Conservation (phyloP, 2,888 invertebrate genomes). For the Amphipyra tragopoginis region DNA sequence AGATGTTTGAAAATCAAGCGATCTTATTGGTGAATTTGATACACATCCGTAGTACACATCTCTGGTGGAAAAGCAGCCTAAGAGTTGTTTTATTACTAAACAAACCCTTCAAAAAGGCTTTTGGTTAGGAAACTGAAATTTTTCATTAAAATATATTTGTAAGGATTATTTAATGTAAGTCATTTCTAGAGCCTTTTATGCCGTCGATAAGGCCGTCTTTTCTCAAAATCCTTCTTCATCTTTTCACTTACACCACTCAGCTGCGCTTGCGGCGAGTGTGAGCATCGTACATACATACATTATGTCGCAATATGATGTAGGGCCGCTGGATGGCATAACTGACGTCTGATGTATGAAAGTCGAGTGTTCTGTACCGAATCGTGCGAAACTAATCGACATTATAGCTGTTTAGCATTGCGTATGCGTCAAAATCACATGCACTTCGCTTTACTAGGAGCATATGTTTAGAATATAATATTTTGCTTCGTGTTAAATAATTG, state of each 20-base stretch:
- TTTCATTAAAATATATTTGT: too few species aligned
- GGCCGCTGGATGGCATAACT: conserved; percentile 49
- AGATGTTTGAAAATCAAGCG: too few species aligned
- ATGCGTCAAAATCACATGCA: conserved; percentile 48
- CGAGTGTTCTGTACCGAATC: conserved; percentile 56
- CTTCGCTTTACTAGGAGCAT: conserved; percentile 23
- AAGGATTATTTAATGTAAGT: too few species aligned
- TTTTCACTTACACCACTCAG: conserved; percentile 32
- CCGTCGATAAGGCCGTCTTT: neutral
- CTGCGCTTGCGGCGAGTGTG: conserved; percentile 21
- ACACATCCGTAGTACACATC: too few species aligned
- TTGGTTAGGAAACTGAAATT: neutral
- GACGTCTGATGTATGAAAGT: conserved; percentile 56
- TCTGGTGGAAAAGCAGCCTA: too few species aligned
- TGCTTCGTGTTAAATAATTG: neutral
- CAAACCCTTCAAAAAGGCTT: neutral
- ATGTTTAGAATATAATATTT: conserved; percentile 4
- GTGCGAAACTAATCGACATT: conserved; percentile 67
- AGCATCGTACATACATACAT: conserved; percentile 31
- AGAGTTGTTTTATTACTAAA: too few species aligned
- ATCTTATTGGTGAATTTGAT: too few species aligned
- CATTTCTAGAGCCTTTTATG: neutral
- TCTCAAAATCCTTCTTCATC: conserved; percentile 12
- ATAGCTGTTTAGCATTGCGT: conserved; percentile 54
- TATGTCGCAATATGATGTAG: conserved; percentile 59